Base-by-base conservation (phyloP, 2,888 invertebrate genomes). In the Orthosia cruda region DNA sequence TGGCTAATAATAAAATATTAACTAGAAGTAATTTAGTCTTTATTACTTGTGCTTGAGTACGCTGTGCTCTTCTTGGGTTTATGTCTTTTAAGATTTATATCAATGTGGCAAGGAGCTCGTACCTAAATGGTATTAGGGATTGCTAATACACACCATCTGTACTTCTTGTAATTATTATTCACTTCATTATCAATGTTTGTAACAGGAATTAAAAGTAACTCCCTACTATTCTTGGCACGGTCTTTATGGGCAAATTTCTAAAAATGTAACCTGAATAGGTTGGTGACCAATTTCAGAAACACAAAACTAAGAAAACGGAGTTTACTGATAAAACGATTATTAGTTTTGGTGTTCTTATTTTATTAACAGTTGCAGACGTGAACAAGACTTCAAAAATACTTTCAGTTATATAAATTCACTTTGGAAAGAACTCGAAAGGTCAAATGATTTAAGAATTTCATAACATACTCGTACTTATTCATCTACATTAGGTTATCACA, bases 1-100 rank as follows among this genome's bases (percentile, higher is more conserved):
- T 58, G 52, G 32, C 11, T 61, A 23, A 59, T 70, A 54, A 71
- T 78, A 74, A 82, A 62, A 54, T 61, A 55, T 61, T 20, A 61
- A 75, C 26, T 55, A 65, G 32, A 52, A 20, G 59, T 77, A n/a
- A 81, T 81, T 78, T 40, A 78, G 49, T 61, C 26, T 47, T 77
- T 65, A 45, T 55, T 64, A 4, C 16, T 18, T 23, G 23, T 40
- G 26, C 52, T 63, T 50, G 32, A 32, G n/a, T 20, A 45, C 20
- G 7, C 15, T 45, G 16, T 49, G 4, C 40, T 59, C n/a, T 59
- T 59, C 68, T 50, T 59, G 13, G 20, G 32, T 77, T 62, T 47
- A 57, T 70, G 26, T 47, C 0, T 45, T 55, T 15, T 5, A 52
- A 13, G 20, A 63, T 80, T 62, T 58, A 63, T 58, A 52, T 76